Conservation (phyloP, 2,113 vertebrate species). For the Greenwoodochromis staneri region DNA sequence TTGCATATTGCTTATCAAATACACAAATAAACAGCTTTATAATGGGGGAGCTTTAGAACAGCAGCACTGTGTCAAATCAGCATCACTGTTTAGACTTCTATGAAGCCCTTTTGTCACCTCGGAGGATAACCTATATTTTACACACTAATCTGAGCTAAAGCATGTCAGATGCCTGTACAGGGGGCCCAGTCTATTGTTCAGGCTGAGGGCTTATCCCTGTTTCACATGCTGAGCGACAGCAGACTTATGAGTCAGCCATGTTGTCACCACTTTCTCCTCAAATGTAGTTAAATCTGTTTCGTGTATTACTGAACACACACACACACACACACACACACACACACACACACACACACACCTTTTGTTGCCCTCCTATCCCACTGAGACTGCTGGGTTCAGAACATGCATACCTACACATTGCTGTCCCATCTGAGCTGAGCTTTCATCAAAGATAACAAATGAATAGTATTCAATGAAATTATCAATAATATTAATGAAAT, state of each 20-base stretch:
- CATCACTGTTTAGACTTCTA: neutral
- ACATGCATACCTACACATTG: neutral
- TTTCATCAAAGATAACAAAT: neutral
- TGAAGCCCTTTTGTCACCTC: slow-evolving; percentile 29
- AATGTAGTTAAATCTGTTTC: neutral
- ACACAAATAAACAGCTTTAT: neutral
- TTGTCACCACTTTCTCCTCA: neutral
- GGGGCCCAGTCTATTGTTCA: slow-evolving; percentile 26
- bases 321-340: neutral
- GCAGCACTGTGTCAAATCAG: slow-evolving; percentile 19
- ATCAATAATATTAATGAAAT: neutral
- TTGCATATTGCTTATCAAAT: slow-evolving; percentile 2
- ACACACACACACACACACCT: neutral
- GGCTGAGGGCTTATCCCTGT: slow-evolving; percentile 50
- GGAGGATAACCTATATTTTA: slow-evolving; percentile 67
- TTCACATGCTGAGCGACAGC: slow-evolving; percentile 60
- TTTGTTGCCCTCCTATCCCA: neutral
- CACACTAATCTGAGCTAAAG: slow-evolving; percentile 59
- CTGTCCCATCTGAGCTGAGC: neutral
- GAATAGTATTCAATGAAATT: neutral
- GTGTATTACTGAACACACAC: neutral
- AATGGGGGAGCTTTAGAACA: slow-evolving; percentile 2
- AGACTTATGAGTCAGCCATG: slow-evolving; percentile 38
- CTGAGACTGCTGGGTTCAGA: neutral
- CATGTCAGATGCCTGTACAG: slow-evolving; percentile 44